Percentiles rank a stretch among this genome's conserved stretches.
These are phyloP conservation scores for Equus przewalskii DNA, from an alignment of 2,113 vertebrate genomes.

Conservation along the genomic window DNA sequence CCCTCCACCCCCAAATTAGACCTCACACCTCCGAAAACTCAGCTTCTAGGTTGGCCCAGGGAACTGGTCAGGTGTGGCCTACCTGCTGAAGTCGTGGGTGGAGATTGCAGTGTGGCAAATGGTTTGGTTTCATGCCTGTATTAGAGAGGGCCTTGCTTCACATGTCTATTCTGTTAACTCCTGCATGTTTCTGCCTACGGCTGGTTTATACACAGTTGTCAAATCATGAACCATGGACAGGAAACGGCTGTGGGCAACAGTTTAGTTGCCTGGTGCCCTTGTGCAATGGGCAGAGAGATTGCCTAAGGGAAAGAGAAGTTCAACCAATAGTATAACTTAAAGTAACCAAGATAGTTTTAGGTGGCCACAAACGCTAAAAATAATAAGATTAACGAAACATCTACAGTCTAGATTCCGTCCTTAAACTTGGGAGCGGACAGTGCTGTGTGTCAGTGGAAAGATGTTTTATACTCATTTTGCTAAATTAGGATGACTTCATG, in stretches of 20 bases:
- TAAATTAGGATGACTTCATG: neutral
- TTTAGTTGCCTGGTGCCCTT: constrained; percentile 13
- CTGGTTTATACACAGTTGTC: constrained; percentile 37
- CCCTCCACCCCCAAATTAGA: too few relatives aligned
- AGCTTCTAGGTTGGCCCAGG: too few relatives aligned
- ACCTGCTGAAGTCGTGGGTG: too few relatives aligned
- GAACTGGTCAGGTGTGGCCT: too few relatives aligned
- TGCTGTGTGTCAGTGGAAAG: neutral
- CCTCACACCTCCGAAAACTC: too few relatives aligned
- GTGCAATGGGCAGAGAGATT: neutral
- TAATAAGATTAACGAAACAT: neutral
- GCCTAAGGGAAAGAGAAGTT: constrained; percentile 15
- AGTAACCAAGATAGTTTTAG: neutral
- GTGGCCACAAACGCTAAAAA: neutral
- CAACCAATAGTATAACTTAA: neutral
- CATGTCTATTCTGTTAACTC: constrained; percentile 47
- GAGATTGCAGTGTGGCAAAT: neutral
- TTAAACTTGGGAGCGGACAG: too few relatives aligned
- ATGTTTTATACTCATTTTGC: neutral
- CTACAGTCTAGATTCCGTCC: neutral
- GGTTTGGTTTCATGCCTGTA: neutral
- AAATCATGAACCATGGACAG: neutral
- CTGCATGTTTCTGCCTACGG: neutral
- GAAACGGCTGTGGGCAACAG: neutral
- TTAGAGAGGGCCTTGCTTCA: neutral